These are phyloP conservation scores for Drosophila sordidula DNA, from an alignment of 2,888 invertebrate genomes.

Conservation along the genomic window DNA sequence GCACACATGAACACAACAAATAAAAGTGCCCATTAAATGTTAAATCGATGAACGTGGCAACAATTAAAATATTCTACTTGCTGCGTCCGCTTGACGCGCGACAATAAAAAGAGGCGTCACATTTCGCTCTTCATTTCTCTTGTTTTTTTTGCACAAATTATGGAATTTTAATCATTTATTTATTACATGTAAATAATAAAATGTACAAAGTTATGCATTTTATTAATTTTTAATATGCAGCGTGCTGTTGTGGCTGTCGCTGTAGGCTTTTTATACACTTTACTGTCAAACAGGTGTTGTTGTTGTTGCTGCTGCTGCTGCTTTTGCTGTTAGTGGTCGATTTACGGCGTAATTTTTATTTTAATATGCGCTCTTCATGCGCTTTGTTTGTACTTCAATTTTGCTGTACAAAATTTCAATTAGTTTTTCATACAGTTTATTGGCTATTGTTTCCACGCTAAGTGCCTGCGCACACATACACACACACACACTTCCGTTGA, in stretches of 20 bases:
- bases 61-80: constrained; percentile 75
- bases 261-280: constrained; percentile 42
- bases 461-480: constrained; percentile 50
- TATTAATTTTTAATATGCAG: constrained; percentile 58
- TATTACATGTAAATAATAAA: constrained; percentile 71
- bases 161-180: constrained; percentile 81
- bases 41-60: constrained; percentile 70
- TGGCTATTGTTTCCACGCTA: constrained; percentile 77
- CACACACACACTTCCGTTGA: constrained; percentile 33
- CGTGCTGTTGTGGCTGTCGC: constrained; percentile 19
- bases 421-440: constrained; percentile 76
- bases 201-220: constrained; percentile 54
- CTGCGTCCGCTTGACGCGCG: constrained; percentile 58
- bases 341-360: constrained; percentile 52
- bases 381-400: constrained; percentile 69
- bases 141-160: constrained; percentile 39
- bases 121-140: constrained; percentile 7
- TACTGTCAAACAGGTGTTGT: constrained; percentile 29
- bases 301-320: constrained; percentile 18
- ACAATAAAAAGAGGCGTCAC: constrained; percentile 23
- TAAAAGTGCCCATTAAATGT: constrained; percentile 32
- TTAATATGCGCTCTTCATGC: constrained; percentile 62
- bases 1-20: background rate
- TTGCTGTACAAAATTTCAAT: constrained; percentile 74
- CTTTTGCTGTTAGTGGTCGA: constrained; percentile 32